phyloP scores from a whole-genome alignment of 2,113 vertebrate genomes.

The Hystrix brachyura region DNA sequence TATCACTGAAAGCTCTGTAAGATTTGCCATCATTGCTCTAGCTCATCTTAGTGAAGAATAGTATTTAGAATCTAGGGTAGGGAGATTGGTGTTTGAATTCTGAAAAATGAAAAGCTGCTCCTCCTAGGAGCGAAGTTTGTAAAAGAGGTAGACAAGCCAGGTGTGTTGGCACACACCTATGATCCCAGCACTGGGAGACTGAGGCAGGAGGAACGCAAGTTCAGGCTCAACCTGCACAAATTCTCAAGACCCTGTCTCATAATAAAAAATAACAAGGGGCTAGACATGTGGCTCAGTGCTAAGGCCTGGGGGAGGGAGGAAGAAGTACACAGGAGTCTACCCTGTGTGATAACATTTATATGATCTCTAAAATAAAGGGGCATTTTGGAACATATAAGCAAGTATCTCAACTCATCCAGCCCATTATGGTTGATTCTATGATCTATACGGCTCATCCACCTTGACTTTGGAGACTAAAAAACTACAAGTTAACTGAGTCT shows the following conservation, averaged over 20 bases:
- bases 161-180: not conserved
- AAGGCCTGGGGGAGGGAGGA: not conserved
- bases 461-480: constrained; percentile 79
- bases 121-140: not conserved
- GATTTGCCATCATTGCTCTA: not conserved
- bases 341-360: not conserved
- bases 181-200: not conserved
- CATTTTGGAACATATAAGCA: not conserved
- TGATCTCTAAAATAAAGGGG: not conserved
- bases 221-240: not conserved
- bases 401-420: not conserved
- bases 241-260: not conserved
- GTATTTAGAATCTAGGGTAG: not conserved
- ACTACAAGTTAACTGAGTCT: constrained; percentile 73
- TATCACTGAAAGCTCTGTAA: too few relatives aligned
- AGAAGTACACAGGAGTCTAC: not conserved
- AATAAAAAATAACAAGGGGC: not conserved
- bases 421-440: not conserved
- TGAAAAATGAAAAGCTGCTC: not conserved
- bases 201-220: not conserved
- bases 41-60: not conserved
- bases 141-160: not conserved
- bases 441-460: constrained; percentile 73
- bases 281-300: not conserved
- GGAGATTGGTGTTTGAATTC: not conserved